Evolutionary conservation across 2,888 invertebrate species (phyloP), one percentile per base, ranked within the genome.

Genomic region (Phoenoteleia sp.): DNA sequence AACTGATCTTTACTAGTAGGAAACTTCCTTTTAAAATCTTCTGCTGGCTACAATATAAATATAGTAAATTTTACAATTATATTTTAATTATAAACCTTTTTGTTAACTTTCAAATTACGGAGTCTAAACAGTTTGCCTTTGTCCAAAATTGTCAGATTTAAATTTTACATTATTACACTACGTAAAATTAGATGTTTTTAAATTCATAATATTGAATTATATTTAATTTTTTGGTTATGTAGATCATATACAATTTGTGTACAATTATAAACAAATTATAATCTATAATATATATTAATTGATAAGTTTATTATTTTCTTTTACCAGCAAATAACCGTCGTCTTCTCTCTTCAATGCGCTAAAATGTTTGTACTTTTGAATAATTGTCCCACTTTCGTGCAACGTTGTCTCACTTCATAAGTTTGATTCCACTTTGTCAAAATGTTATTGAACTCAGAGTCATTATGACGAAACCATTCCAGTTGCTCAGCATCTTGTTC

Each of bases 381-480:
- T 27, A 6, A 47, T 19, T 54, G 54, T 54, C 27, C 27, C 11
- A 13, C 23, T 15, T 27, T 23, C 13, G 17, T 54, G 5, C 25
- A 54, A 27, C 27, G 54, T 54, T 25, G 47, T 47, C 47, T 47
- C 17, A 47, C 17, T 3, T 47, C 19, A 47, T 19, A 47, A 19
- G 47, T 47, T 19, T 47, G 19, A 11, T 47, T 47, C 47, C 54
- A 54, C 27, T 54, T 54, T 54, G 9, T 6, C n/a, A 25, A 15
- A 15, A 27, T 54, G 23, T 3, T 27, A 27, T 54, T 54, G 11
- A 54, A 27, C 5, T 54, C n/a, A 9, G 25, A 25, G 9, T 27
- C 25, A 19, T 54, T 54, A 27, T 54, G 54, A 15, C 54, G 27
- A 33, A 72, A 72, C 72, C 72, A 58, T 23, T 72, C 72, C 2